phyloP scores from a whole-genome alignment of 2,797 vertebrate genomes.

The Trachurus trachurus region DNA sequence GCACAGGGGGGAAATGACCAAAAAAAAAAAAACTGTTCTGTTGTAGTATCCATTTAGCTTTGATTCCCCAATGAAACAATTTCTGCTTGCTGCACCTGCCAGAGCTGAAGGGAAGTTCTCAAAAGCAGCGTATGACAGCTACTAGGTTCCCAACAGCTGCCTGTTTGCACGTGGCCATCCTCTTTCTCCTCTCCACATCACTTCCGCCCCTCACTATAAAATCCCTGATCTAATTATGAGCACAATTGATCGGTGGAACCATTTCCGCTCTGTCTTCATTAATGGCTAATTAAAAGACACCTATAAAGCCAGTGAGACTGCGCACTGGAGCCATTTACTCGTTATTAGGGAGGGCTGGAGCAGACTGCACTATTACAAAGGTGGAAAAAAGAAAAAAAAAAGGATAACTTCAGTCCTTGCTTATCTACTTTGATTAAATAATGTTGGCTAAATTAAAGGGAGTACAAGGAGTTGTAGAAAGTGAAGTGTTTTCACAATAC shows the following conservation, averaged over 20 bases:
- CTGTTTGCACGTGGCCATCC: constrained; percentile 12
- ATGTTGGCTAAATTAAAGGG: not conserved
- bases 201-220: constrained; percentile 38
- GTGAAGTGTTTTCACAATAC: no score
- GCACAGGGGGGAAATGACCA: not conserved
- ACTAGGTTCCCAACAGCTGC: constrained; percentile 25
- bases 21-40: not conserved
- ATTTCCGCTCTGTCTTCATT: constrained; percentile 73
- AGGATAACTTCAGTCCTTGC: not conserved
- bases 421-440: not conserved
- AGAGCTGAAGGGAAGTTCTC: constrained; percentile 5
- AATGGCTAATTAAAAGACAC: constrained; percentile 76
- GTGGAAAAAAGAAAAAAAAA: not conserved
- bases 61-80: not conserved
- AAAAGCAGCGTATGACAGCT: constrained; percentile 14
- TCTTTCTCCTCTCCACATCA: not conserved
- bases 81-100: not conserved
- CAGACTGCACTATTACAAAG: not conserved
- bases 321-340: not conserved
- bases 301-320: constrained; percentile 55
- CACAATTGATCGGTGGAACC: constrained; percentile 73
- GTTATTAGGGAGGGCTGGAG: not conserved
- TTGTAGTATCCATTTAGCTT: not conserved
- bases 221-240: constrained; percentile 71
- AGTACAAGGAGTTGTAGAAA: no score